phyloP scores from a whole-genome alignment of 2,113 vertebrate genomes.

The Turdus rufiventris region DNA sequence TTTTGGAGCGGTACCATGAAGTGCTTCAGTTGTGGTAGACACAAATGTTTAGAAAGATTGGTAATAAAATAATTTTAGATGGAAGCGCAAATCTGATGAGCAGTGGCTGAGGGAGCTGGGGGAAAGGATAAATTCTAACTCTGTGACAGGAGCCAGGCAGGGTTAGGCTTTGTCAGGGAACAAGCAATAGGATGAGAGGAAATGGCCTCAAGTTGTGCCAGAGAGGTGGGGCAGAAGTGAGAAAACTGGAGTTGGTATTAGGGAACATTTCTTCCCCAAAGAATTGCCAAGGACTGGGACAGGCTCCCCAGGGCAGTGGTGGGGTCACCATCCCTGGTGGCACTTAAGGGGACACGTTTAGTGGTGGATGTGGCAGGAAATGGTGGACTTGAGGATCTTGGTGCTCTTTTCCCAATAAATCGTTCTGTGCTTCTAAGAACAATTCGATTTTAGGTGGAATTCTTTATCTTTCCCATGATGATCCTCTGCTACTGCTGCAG shows the following conservation, averaged over 20 bases:
- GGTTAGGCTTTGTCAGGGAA: not conserved
- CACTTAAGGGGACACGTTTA: not conserved
- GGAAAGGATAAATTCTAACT: not conserved
- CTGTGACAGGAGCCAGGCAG: not conserved
- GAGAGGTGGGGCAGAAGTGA: not conserved
- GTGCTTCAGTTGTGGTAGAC: not conserved
- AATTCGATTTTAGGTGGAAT: not conserved
- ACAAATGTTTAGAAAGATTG: not conserved
- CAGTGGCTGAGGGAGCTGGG: not conserved
- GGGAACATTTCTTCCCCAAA: not conserved
- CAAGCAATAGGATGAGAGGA: not conserved
- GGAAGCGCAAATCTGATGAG: not conserved
- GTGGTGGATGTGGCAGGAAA: not conserved
- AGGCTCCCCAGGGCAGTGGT: not conserved
- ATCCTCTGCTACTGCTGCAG: not conserved
- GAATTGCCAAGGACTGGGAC: not conserved
- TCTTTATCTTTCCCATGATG: not conserved
- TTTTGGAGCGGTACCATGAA: not conserved
- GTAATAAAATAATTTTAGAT: not conserved
- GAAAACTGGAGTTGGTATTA: no score
- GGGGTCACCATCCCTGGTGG: not conserved
- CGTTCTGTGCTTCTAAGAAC: not conserved
- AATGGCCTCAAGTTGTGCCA: rapidly evolving
- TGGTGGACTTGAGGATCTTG: not conserved
- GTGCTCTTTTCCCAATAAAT: not conserved